Conservation (phyloP, 2,888 invertebrate species). For the Carcina quercana region DNA sequence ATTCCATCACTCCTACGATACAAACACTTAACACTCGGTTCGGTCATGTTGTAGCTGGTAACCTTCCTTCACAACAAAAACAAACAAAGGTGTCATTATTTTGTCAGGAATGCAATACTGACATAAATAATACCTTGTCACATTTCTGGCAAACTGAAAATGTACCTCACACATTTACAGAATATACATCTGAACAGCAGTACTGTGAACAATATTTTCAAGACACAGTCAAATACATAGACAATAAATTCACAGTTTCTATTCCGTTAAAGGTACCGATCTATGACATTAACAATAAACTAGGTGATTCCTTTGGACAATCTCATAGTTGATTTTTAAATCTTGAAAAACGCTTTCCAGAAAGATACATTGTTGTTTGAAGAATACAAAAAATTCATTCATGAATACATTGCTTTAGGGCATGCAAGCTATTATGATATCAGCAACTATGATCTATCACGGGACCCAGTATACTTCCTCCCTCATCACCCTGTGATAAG, state of each 20-base stretch:
- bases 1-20: background rate
- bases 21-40: conserved; percentile 10
- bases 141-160: conserved; percentile 3
- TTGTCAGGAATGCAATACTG: conserved; percentile 5
- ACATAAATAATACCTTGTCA: background rate
- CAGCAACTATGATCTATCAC: conserved; percentile 7
- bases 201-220: conserved; percentile 1
- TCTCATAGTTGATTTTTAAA: background rate
- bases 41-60: conserved; percentile 11
- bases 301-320: background rate
- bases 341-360: background rate
- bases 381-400: conserved; percentile 8
- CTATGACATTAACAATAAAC: background rate
- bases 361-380: background rate
- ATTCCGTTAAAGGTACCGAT: background rate
- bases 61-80: background rate
- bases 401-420: conserved; percentile 8
- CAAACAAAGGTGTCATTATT: conserved; percentile 1
- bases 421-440: conserved; percentile 10
- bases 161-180: conserved; percentile 9
- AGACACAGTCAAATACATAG: conserved; percentile 5
- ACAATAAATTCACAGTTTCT: background rate
- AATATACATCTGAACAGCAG: conserved; percentile 7
- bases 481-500: conserved; percentile 13
- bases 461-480: conserved; percentile 14